A percentile compares a stretch with the other conserved stretches of the same genome.
Conservation (phyloP, 1,140 invertebrate species). For the Magallana gigas region DNA sequence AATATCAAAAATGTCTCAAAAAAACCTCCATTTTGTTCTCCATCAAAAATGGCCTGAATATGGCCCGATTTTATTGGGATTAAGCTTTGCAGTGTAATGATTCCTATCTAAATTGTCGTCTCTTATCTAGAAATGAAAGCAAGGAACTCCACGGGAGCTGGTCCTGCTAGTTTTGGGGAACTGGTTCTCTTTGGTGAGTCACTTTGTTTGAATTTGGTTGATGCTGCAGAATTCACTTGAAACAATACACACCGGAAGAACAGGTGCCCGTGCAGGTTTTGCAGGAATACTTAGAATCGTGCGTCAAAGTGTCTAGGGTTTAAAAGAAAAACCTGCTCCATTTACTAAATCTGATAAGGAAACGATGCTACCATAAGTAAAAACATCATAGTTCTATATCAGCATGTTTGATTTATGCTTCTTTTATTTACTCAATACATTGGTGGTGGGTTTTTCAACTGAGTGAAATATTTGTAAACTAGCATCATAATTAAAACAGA, state of each 20-base stretch:
- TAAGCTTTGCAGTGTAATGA: conserved; percentile 2
- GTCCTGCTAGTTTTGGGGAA: background rate
- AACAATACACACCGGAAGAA: conserved; percentile 8
- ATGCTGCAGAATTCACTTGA: conserved; percentile 17
- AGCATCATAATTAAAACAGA: too few species aligned
- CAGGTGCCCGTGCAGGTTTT: conserved; percentile 29
- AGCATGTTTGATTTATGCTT: too few species aligned
- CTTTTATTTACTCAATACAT: too few species aligned
- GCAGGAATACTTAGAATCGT: background rate
- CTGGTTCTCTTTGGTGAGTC: background rate
- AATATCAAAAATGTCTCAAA: background rate
- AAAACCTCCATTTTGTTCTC: background rate
- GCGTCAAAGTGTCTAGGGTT: conserved; percentile 6
- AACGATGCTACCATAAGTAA: too few species aligned
- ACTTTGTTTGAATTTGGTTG: conserved; percentile 20
- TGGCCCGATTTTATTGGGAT: background rate
- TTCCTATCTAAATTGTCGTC: conserved; percentile 28
- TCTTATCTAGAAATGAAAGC: conserved; percentile 36
- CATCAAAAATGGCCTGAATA: background rate
- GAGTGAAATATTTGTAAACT: too few species aligned
- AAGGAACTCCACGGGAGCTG: background rate
- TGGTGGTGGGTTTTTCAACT: too few species aligned
- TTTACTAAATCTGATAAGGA: too few species aligned
- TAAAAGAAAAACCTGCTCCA: too few species aligned
- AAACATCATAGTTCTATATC: too few species aligned